A percentile compares a stretch with the other conserved stretches of the same genome.
Conservation (phyloP, 2,113 vertebrate genomes). For the Oreotrochilus melanogaster region DNA sequence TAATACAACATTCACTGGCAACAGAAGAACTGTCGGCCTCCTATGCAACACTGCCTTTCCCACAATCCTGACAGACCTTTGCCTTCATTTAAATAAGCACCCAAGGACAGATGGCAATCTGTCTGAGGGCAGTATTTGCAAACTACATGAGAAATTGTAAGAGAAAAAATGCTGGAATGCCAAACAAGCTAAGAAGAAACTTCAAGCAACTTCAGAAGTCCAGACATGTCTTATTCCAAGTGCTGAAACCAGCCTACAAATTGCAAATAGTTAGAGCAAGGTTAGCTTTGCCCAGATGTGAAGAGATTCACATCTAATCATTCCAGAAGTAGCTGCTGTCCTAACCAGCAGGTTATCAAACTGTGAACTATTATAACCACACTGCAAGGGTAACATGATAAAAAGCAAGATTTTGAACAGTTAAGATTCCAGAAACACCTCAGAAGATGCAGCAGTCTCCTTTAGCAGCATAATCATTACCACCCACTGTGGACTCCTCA, state of each 20-base stretch:
- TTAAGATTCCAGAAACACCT: background rate
- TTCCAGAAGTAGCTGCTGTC: background rate
- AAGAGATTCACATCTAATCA: background rate
- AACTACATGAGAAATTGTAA: background rate
- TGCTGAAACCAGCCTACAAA: accelerated
- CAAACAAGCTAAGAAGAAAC: background rate
- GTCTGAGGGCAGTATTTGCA: background rate
- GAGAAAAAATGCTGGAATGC: background rate
- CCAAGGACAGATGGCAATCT: background rate
- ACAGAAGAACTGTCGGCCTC: background rate
- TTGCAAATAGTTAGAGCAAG: background rate
- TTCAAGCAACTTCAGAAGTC: background rate
- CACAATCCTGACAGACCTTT: background rate
- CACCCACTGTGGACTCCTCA: background rate
- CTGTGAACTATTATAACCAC: background rate
- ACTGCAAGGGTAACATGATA: background rate
- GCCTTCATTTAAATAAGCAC: background rate
- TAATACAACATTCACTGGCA: background rate
- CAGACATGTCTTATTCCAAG: background rate
- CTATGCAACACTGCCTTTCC: background rate
- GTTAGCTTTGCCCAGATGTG: background rate
- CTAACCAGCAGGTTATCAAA: background rate
- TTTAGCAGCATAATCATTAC: background rate
- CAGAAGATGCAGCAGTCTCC: background rate
- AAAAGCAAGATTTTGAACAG: background rate